Percentiles rank a stretch among this genome's conserved stretches.
Evolutionary conservation across 1,140 invertebrate species (phyloP).

Genomic region (Popillia japonica): DNA sequence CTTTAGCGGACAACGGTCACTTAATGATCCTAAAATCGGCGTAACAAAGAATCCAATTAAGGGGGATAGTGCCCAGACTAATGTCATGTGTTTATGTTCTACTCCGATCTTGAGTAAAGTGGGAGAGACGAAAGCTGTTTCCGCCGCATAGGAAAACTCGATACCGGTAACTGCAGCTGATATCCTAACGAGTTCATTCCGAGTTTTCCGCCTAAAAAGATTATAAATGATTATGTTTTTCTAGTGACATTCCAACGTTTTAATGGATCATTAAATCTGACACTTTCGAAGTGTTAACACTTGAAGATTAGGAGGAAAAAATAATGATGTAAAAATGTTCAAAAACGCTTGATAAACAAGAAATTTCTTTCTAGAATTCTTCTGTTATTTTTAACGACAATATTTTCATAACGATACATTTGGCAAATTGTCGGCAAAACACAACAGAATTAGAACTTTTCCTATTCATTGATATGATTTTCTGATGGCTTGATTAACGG

Average conservation of each 20-base stretch:
- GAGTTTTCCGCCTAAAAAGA: constrained; percentile 76
- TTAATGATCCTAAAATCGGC: constrained; percentile 89
- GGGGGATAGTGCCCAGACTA: constrained; percentile 94
- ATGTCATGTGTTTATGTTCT: constrained; percentile 88
- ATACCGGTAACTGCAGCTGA: constrained; percentile 97
- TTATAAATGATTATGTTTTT: not conserved
- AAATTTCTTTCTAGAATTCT: too few relatives aligned
- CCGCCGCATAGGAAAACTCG: constrained; percentile 96
- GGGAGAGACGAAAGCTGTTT: constrained; percentile 96
- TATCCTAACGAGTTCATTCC: constrained; percentile 83
- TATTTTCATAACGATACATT: too few relatives aligned
- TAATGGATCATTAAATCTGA: not conserved
- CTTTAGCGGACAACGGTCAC: constrained; percentile 83
- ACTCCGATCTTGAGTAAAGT: constrained; percentile 93
- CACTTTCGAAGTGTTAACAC: too few relatives aligned
- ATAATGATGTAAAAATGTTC: not conserved
- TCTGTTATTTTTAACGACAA: too few relatives aligned
- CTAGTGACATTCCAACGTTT: not conserved
- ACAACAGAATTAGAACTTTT: too few relatives aligned
- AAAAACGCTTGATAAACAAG: too few relatives aligned
- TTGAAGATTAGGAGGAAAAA: not conserved
- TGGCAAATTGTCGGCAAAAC: too few relatives aligned
- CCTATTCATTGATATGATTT: too few relatives aligned
- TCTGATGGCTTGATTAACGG: too few relatives aligned
- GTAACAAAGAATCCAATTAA: constrained; percentile 93